Percentiles rank a stretch among this genome's conserved stretches.
Conservation (phyloP, 2,797 vertebrate genomes). For the Sebastes minor region DNA sequence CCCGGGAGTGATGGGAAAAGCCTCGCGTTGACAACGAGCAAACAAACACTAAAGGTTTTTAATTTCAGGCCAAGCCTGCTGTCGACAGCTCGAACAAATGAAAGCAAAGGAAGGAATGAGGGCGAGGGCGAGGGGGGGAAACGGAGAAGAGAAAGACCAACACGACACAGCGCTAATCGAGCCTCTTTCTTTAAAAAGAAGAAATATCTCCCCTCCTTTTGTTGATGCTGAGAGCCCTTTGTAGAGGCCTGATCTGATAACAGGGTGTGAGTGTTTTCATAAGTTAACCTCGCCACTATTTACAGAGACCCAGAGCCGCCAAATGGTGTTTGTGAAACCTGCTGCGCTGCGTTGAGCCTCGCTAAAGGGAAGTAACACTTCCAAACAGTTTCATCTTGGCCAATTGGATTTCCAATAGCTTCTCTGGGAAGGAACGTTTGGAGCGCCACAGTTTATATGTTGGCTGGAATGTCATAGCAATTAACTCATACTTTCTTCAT, state of each 20-base stretch:
- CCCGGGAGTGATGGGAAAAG: constrained; percentile 59
- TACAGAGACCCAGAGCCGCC: constrained; percentile 54
- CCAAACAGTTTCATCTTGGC: constrained; percentile 42
- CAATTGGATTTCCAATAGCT: constrained; percentile 22
- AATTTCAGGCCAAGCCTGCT: constrained; percentile 68
- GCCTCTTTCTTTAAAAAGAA: constrained; percentile 45
- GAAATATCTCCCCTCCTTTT: constrained; percentile 47
- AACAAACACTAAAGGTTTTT: constrained; percentile 76
- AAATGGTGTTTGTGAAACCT: constrained; percentile 53
- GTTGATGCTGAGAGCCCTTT: constrained; percentile 65
- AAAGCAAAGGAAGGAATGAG: constrained; percentile 64
- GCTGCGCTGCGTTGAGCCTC: constrained; percentile 15
- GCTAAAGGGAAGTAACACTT: constrained; percentile 20
- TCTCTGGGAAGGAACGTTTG: constrained; percentile 44
- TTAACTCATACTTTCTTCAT: constrained; percentile 58
- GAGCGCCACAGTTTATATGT: constrained; percentile 48
- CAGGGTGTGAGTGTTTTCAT: constrained; percentile 68
- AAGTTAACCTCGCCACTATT: constrained; percentile 51
- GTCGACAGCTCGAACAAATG: constrained; percentile 75
- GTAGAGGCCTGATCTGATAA: constrained; percentile 67
- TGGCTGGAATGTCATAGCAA: constrained; percentile 57
- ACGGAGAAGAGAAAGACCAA: constrained; percentile 30
- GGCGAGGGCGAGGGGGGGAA: background rate
- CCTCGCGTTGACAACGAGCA: constrained; percentile 68
- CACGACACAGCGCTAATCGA: constrained; percentile 42